Conservation (phyloP, 2,888 invertebrate species). For the Carcina quercana region DNA sequence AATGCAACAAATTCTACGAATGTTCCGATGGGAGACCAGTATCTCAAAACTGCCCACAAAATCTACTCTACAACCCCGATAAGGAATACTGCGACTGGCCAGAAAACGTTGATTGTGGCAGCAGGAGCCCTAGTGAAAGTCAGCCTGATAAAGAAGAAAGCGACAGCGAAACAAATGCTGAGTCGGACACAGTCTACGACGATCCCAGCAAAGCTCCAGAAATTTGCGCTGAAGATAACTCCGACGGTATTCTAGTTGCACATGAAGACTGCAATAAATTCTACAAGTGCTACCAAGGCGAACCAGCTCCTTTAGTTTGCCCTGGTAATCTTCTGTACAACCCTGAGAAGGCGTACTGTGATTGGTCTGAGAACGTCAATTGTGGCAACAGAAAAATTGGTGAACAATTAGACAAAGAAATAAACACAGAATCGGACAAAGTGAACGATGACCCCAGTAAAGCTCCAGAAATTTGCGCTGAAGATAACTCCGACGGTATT, state of each 20-base stretch:
- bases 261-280: conserved; percentile 36
- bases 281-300: conserved; percentile 22
- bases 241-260: conserved; percentile 24
- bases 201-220: conserved; percentile 18
- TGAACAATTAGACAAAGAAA: no score
- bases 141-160: background rate
- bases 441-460: conserved; percentile 7
- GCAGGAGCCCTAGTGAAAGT: background rate
- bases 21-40: conserved; percentile 24
- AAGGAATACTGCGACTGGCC: conserved; percentile 30
- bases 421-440: conserved; percentile 16
- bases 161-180: no score
- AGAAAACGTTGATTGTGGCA: conserved; percentile 18
- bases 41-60: conserved; percentile 18
- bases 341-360: conserved; percentile 24
- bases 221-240: conserved; percentile 24
- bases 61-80: conserved; percentile 25
- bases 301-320: conserved; percentile 24
- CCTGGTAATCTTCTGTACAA: conserved; percentile 24
- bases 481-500: conserved; percentile 22
- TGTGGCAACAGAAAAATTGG: conserved; percentile 15
- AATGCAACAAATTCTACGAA: conserved; percentile 33
- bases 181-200: no score
- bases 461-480: conserved; percentile 27
- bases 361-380: conserved; percentile 26